Evolutionary conservation across 2,888 invertebrate species (phyloP), one percentile per base, ranked within the genome.

Genomic region (Drosophila aldrichi): DNA sequence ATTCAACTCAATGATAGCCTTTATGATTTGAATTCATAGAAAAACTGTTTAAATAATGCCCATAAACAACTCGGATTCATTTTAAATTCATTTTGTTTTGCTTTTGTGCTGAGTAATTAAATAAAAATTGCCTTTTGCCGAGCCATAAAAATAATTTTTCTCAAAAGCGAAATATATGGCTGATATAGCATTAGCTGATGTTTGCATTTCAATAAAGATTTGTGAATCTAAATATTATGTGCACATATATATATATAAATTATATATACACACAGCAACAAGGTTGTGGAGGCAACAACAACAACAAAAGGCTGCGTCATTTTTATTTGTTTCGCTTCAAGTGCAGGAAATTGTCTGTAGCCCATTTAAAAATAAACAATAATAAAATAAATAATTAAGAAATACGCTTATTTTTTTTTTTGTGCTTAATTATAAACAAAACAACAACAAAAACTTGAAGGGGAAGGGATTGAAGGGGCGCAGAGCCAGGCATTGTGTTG

Each of bases 361-460:
- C 89, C 85, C 88, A 87, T 87, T 89, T 88, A 88, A 88, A 90
- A 88, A 90, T 88, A 89, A 90, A 90, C 88, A 89, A 89, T 89
- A 87, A 90, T 90, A 84, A 88, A 90, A 88, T 90, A 88, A 88
- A 88, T 88, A 88, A 88, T 90, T 90, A 88, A 82, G 83, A 84
- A 82, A 82, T 82, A 86, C 87, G 88, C 84, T 79, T 73, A 72
- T 73, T 74, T 73, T 74, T 73, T 74, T 49, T 74, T 49, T 79
- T 79, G 71, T 75, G 80, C 74, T 84, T 88, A 85, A 89, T 89
- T 88, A 89, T 88, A 87, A 88, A 89, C 86, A 87, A 79, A 44
- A 44, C 44, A 44, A 16, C 16, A 44, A 41, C 20, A 6, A 44
- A n/a, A 40, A n/a, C 67, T 32, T 3, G 8, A 5, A 9, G 18